Base-by-base conservation (phyloP, 2,888 invertebrate species). In the Globia sparganii region DNA sequence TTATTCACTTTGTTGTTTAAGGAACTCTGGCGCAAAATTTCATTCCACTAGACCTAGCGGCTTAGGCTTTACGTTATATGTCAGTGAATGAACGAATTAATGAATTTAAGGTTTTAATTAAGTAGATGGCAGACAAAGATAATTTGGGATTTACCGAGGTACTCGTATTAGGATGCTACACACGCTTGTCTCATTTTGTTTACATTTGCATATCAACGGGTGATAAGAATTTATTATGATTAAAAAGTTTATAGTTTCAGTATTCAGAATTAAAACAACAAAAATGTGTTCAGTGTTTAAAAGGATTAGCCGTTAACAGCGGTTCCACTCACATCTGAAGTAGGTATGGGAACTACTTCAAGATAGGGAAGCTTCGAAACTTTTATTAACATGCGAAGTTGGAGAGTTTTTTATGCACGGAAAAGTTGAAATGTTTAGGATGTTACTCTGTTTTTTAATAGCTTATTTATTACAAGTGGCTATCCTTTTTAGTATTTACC, bases 71-170 rank as follows among this genome's bases (percentile, higher is more conserved):
- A n/a, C n/a, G n/a, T n/a, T n/a, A n/a, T n/a, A n/a, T n/a, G n/a
- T n/a, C n/a, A n/a, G n/a, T n/a, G n/a, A n/a, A n/a, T n/a, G n/a
- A n/a, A n/a, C n/a, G n/a, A 40, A 6, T 40, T 4, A 40, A 43
- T 46, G 21, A 49, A 49, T 49, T 49, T 21, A 49, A 49, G 25
- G 4, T 53, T 53, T 53, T 25, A 11, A 53, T 25, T 9, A 53
- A 21, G 21, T 6, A 9, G 78, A 77, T 77, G 11, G 68, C 28
- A 77, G 28, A 68, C 61, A 15, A 8, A 13, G 78, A 78, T 78
- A 43, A 49, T 37, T 64, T 15, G 6, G 34, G 13, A 28, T 28
- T 43, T 40, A 40, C 28, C 1, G 34, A 28, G 34, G 6, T 31
- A n/a, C n/a, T n/a, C n/a, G n/a, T n/a, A 43, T 77, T 62, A 31